phyloP scores from a whole-genome alignment of 2,888 invertebrate species.

The Ormyrus pomaceus region DNA sequence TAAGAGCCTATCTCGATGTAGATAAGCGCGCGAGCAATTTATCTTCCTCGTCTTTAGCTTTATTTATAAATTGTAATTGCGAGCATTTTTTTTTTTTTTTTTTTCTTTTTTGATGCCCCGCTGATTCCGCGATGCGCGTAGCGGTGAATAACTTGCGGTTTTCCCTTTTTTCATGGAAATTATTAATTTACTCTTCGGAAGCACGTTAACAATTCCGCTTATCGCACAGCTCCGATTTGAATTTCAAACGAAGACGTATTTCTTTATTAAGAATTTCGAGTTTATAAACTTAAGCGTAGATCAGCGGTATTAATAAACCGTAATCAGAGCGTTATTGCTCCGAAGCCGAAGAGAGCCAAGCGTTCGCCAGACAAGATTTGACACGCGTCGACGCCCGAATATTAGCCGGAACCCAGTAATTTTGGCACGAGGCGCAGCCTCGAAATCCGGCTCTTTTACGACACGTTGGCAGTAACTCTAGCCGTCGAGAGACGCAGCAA shows the following conservation, averaged over 20 bases:
- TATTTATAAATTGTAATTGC: constrained; percentile 32
- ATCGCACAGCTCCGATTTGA: not conserved
- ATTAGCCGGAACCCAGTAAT: constrained; percentile 67
- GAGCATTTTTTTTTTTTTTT: not conserved
- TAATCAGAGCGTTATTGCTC: not conserved
- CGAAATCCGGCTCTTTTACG: not conserved
- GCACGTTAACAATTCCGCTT: not conserved
- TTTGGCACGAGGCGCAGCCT: constrained; percentile 59
- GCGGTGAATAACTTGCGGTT: not conserved
- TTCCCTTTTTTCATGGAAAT: not conserved
- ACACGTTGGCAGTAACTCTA: not conserved
- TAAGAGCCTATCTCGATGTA: constrained; percentile 14
- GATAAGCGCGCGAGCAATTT: constrained; percentile 25
- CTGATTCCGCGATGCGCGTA: not conserved
- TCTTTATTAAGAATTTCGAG: not conserved
- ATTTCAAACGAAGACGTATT: constrained; percentile 9
- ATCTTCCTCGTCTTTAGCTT: constrained; percentile 42
- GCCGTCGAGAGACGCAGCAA: not conserved
- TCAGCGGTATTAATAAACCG: not conserved
- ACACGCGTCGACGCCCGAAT: constrained; percentile 57
- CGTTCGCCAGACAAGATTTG: constrained; percentile 25
- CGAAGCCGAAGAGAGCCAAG: not conserved
- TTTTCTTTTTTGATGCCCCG: constrained; percentile 6
- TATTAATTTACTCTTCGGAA: not conserved
- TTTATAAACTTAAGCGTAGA: not conserved